Base-by-base conservation (phyloP, 1,140 invertebrate species). In the Ectropis grisescens region DNA sequence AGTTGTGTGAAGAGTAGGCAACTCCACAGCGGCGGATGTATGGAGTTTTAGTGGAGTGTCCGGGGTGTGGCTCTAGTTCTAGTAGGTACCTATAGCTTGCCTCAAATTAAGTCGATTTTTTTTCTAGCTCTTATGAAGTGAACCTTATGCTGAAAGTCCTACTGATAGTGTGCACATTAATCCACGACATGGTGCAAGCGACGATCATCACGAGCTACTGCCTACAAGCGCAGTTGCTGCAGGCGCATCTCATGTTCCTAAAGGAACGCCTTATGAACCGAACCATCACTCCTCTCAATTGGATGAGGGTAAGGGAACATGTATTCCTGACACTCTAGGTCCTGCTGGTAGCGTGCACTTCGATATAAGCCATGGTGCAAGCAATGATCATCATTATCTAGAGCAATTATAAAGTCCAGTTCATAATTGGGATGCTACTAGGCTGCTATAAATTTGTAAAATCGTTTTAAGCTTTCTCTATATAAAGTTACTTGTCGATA, bases 181-280 rank as follows among this genome's bases (percentile, higher is more conserved):
- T 88, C 66, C 91, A 93, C 46, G 90, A 93, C 64, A 78, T 92
- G 69, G 86, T 92, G 13, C 90, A 93, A 64, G 89, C 90, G 2
- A 91, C 90, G 7, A 86, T 93, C 33, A 88, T 93, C 35, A 90
- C 89, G 1, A 92, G 89, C 71, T 93, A 92, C 48, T 92, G 90
- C 47, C 82, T 93, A 7, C 90, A 93, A 76, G 90, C 89, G n/a
- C 90, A 92, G 68, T 72, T 93, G 33, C 58, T 93, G 25, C 86
- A 88, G 31, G 87, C 88, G 1, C 90, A 92, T 64, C 74, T 92
- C 6, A 84, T 87, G 41, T 90, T 90, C 50, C 60, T 93, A 7
- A 85, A 86, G 43, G 86, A 88, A 25, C 89, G 91, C 46, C 56
- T 93, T 24, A 65, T 91, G 6, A 89, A 92, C 58, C 85, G 90